phyloP scores from a whole-genome alignment of 2,888 invertebrate species.

The Cryptocheilus praepositus region DNA sequence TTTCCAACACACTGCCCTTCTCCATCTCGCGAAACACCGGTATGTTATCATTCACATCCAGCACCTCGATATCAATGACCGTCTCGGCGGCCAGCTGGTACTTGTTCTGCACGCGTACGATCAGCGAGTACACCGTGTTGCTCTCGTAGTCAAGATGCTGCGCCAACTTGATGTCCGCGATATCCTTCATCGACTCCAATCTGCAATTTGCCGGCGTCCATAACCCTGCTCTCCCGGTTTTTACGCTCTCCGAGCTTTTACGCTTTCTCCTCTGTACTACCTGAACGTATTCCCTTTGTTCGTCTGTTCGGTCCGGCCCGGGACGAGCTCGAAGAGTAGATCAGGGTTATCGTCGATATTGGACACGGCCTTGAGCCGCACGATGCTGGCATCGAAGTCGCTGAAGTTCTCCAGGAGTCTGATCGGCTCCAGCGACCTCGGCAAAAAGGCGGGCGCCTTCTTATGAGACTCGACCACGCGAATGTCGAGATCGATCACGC shows the following conservation, averaged over 20 bases:
- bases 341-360: slow-evolving; percentile 84
- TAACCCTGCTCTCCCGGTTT: too few species aligned
- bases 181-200: slow-evolving; percentile 81
- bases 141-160: slow-evolving; percentile 89
- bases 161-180: slow-evolving; percentile 85
- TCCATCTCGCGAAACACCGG: slow-evolving; percentile 89
- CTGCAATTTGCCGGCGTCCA: slow-evolving; percentile 35
- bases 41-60: slow-evolving; percentile 94
- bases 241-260: not conserved
- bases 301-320: slow-evolving; percentile 90
- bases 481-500: slow-evolving; percentile 87
- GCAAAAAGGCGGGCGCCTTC: slow-evolving; percentile 86
- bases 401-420: slow-evolving; percentile 84
- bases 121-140: slow-evolving; percentile 88
- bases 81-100: slow-evolving; percentile 88
- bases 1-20: slow-evolving; percentile 89
- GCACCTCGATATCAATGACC: slow-evolving; percentile 85
- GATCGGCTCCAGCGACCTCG: slow-evolving; percentile 79
- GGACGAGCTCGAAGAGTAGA: slow-evolving; percentile 86
- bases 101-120: slow-evolving; percentile 89
- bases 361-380: slow-evolving; percentile 84
- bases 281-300: slow-evolving; percentile 84
- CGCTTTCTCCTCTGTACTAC: slow-evolving; percentile 39
- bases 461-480: slow-evolving; percentile 91
- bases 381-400: slow-evolving; percentile 83